Evolutionary conservation across 2,888 invertebrate species (phyloP).

Genomic region (Drosophila pegasa): DNA sequence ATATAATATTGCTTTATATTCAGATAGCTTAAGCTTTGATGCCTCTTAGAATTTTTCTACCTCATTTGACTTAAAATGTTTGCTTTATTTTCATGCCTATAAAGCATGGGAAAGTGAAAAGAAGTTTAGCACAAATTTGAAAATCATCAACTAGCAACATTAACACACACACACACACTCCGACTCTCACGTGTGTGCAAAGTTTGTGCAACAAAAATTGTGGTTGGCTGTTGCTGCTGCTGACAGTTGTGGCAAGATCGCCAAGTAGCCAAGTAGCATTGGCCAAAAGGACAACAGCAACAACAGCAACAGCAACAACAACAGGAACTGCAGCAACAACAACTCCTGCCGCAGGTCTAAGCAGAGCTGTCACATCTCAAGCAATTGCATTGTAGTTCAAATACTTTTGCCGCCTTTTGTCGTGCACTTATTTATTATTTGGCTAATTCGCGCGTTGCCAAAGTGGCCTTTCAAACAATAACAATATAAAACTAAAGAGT

Average conservation of each 20-base stretch:
- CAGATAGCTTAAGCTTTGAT: background rate
- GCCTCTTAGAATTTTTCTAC: too few species aligned
- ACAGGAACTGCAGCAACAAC: background rate
- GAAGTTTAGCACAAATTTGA: slow-evolving; percentile 50
- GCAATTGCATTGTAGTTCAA: slow-evolving; percentile 77
- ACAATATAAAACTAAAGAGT: slow-evolving; percentile 65
- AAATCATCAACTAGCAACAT: slow-evolving; percentile 67
- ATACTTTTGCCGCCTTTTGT: slow-evolving; percentile 73
- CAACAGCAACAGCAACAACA: slow-evolving; percentile 1
- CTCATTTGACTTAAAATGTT: too few species aligned
- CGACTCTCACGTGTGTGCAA: slow-evolving; percentile 19
- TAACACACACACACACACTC: slow-evolving; percentile 27
- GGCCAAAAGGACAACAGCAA: slow-evolving; percentile 40
- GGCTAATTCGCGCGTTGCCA: slow-evolving; percentile 83
- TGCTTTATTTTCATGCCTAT: background rate
- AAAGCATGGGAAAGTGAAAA: slow-evolving; percentile 11
- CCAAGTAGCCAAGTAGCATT: slow-evolving; percentile 50
- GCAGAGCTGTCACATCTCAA: slow-evolving; percentile 39
- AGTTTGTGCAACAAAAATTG: slow-evolving; percentile 49
- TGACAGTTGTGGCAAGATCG: slow-evolving; percentile 36
- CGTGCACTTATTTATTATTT: slow-evolving; percentile 82
- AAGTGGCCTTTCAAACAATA: slow-evolving; percentile 80
- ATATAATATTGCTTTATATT: background rate
- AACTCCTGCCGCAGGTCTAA: background rate
- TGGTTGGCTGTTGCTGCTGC: slow-evolving; percentile 35